Percentiles rank a stretch among this genome's conserved stretches.
Evolutionary conservation across 2,113 vertebrate species (phyloP).

Genomic region (Chaetodon auriga): DNA sequence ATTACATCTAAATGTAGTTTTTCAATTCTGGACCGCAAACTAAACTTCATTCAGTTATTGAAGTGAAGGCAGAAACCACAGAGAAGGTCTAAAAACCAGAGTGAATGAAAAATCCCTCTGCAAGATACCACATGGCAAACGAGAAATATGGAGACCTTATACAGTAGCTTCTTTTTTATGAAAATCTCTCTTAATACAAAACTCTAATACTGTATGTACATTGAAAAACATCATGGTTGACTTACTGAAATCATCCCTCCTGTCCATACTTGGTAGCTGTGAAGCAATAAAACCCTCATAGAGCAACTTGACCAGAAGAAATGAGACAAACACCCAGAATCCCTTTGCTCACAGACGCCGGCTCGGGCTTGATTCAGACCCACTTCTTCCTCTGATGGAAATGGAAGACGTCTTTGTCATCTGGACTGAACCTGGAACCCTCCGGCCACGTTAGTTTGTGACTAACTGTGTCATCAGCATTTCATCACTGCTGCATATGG

Average conservation of each 20-base stretch:
- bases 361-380: not conserved
- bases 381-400: not conserved
- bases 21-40: not conserved
- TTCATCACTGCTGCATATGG: constrained; percentile 23
- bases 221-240: too few relatives aligned
- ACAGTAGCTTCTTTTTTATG: too few relatives aligned
- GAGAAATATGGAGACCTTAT: not conserved
- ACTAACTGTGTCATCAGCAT: not conserved
- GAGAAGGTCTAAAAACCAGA: not conserved
- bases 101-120: not conserved
- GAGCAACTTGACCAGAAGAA: too few relatives aligned
- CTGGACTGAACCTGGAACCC: not conserved
- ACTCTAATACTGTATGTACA: too few relatives aligned
- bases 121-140: not conserved
- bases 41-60: not conserved
- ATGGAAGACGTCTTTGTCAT: not conserved
- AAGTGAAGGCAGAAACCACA: not conserved
- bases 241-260: too few relatives aligned
- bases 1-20: not conserved
- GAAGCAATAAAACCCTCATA: not conserved
- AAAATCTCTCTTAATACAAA: too few relatives aligned
- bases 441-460: not conserved
- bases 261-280: too few relatives aligned
- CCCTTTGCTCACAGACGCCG: not conserved
- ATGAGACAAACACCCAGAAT: too few relatives aligned